Base-by-base conservation (phyloP, 2,888 invertebrate species). In the Trisateles emortualis region DNA sequence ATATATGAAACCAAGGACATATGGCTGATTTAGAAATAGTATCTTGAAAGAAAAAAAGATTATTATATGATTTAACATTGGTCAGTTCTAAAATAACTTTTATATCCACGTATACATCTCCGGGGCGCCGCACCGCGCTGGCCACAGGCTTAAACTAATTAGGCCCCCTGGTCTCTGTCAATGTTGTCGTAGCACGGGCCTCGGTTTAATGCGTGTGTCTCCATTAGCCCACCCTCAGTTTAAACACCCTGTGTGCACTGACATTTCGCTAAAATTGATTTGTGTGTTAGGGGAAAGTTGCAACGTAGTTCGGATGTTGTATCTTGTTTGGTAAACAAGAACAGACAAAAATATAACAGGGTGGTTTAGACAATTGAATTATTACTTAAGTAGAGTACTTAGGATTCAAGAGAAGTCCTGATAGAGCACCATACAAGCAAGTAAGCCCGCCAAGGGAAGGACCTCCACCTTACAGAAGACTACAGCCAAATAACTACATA, bases 211-310 rank as follows among this genome's bases (percentile, higher is more conserved):
- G 87, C 90, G 85, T 87, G 89, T 88, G 92, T 91, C 92, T 92
- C 92, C 91, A 92, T 92, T 92, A 92, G 88, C 67, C 72, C 76
- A 80, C 90, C 90, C 90, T 83, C 76, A 87, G 83, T 90, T 88
- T 88, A 87, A 87, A 89, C 90, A 88, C 81, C 73, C 63, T 59
- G 79, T 74, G 81, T 82, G 79, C 84, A 83, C 84, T 82, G 83
- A 86, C 86, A 87, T 89, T 86, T 89, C 86, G 90, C 89, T 79
- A 88, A 92, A 92, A 90, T 92, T 90, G 90, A 92, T 91, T 91
- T 87, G 89, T 89, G 85, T 78, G 79, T 64, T 62, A 69, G 71
- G 76, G 78, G 71, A 67, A 57, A 50, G 56, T 48, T 67, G 55
- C 48, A 59, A 40, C 64, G 64, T 62, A 52, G 57, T 50, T 64